A percentile compares a stretch with the other conserved stretches of the same genome.
These are phyloP conservation scores for Phoebastria nigripes DNA, from an alignment of 2,797 vertebrate genomes.

Conservation along the genomic window DNA sequence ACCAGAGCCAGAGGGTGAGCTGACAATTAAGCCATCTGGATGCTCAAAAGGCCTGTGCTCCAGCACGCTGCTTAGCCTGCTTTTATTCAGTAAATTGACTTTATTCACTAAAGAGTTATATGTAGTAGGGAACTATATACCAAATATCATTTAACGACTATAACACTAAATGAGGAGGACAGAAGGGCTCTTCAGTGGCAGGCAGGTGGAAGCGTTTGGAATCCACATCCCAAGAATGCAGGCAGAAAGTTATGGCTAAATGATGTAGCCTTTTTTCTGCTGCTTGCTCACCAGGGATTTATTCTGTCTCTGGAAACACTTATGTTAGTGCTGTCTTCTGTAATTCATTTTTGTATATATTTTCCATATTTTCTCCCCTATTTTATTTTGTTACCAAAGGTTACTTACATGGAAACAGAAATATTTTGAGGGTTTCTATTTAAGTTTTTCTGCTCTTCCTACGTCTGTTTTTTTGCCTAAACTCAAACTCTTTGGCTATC, in stretches of 20 bases:
- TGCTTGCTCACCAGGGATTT: background rate
- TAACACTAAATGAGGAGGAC: background rate
- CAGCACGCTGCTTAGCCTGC: background rate
- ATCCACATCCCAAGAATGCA: background rate
- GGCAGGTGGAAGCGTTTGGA: background rate
- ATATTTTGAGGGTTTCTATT: conserved; percentile 48
- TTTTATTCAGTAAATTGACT: background rate
- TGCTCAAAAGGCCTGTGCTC: background rate
- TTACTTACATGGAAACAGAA: conserved; percentile 42
- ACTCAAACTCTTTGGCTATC: background rate
- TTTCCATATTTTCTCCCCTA: conserved; percentile 19
- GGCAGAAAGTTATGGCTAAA: background rate
- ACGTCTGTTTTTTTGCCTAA: background rate
- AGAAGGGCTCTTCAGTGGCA: background rate
- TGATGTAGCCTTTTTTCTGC: background rate
- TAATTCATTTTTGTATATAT: conserved; percentile 15
- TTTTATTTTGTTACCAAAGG: conserved; percentile 50
- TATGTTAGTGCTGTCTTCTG: background rate
- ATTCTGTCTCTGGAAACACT: background rate
- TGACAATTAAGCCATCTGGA: background rate
- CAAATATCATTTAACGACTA: background rate
- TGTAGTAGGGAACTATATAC: background rate
- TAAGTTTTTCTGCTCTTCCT: background rate
- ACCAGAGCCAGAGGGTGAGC: background rate
- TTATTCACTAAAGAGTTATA: background rate